phyloP scores from a whole-genome alignment of 2,113 vertebrate species.

The Chlorodrepanis virens region DNA sequence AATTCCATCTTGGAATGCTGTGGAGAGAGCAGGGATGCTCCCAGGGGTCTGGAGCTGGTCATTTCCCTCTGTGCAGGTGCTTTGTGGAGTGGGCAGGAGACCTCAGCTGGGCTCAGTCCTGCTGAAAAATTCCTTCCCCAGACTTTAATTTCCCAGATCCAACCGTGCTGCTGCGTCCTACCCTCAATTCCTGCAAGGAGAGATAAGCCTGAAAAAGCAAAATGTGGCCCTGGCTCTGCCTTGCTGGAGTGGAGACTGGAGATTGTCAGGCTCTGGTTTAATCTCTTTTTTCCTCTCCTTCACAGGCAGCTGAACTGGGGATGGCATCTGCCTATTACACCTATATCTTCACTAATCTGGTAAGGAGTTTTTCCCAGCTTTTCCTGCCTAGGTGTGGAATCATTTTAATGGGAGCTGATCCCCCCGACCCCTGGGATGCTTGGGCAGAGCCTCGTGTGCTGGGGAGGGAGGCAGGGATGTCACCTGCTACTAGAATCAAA shows the following conservation, averaged over 20 bases:
- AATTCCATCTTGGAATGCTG: fast-evolving
- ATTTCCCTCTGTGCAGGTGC: neutral
- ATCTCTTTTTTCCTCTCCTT: constrained; percentile 59
- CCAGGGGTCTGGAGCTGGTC: neutral
- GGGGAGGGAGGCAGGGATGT: neutral
- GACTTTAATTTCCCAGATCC: neutral
- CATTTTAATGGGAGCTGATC: neutral
- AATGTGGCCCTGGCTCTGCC: neutral
- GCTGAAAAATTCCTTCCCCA: neutral
- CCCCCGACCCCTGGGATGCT: neutral
- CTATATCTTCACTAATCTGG: constrained; percentile 99
- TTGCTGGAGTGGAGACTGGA: neutral
- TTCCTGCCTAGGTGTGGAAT: neutral
- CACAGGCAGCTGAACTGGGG: constrained; percentile 93
- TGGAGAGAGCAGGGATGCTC: neutral
- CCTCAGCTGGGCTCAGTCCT: neutral
- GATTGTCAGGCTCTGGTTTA: constrained; percentile 31
- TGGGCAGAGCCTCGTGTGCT: neutral
- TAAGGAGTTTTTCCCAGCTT: constrained; percentile 73
- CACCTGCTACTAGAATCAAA: neutral
- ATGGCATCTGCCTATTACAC: constrained; percentile 98
- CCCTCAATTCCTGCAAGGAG: neutral
- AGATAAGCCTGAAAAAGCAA: neutral
- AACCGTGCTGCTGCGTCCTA: neutral
- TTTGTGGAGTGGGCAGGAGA: neutral